These are phyloP conservation scores for Linepithema humile DNA, from an alignment of 1,140 invertebrate genomes.

Conservation along the genomic window DNA sequence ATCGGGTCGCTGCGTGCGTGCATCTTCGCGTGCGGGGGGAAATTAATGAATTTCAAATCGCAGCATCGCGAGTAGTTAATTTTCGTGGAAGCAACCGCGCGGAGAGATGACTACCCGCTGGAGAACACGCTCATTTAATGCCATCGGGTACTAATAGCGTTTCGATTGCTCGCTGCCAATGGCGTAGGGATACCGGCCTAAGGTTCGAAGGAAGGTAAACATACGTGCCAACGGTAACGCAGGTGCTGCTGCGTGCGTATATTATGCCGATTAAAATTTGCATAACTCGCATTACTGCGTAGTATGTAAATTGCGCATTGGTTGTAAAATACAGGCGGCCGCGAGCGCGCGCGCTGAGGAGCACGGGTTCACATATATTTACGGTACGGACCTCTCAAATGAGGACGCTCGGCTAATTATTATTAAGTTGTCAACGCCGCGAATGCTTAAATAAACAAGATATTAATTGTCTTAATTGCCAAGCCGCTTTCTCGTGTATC, in stretches of 20 bases:
- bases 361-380: slow-evolving; percentile 9
- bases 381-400: slow-evolving; percentile 14
- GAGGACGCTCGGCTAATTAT: slow-evolving; percentile 32
- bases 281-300: slow-evolving; percentile 54
- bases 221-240: background rate
- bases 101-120: slow-evolving; percentile 61
- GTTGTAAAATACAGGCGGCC: slow-evolving; percentile 36
- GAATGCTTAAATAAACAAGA: slow-evolving; percentile 37
- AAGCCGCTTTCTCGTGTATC: slow-evolving; percentile 1
- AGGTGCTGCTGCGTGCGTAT: slow-evolving; percentile 41
- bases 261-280: slow-evolving; percentile 57
- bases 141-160: slow-evolving; percentile 68
- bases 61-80: slow-evolving; percentile 65
- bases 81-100: slow-evolving; percentile 65
- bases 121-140: slow-evolving; percentile 71
- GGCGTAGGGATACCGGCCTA: slow-evolving; percentile 37
- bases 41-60: slow-evolving; percentile 72
- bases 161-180: slow-evolving; percentile 63
- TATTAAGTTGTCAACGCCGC: slow-evolving; percentile 53
- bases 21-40: slow-evolving; percentile 26
- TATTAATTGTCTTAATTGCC: slow-evolving; percentile 40
- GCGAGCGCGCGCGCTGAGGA: slow-evolving; percentile 8
- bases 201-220: background rate
- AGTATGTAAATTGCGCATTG: slow-evolving; percentile 54
- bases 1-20: slow-evolving; percentile 15